phyloP scores from a whole-genome alignment of 2,888 invertebrate species.

The Pheosia tremula region DNA sequence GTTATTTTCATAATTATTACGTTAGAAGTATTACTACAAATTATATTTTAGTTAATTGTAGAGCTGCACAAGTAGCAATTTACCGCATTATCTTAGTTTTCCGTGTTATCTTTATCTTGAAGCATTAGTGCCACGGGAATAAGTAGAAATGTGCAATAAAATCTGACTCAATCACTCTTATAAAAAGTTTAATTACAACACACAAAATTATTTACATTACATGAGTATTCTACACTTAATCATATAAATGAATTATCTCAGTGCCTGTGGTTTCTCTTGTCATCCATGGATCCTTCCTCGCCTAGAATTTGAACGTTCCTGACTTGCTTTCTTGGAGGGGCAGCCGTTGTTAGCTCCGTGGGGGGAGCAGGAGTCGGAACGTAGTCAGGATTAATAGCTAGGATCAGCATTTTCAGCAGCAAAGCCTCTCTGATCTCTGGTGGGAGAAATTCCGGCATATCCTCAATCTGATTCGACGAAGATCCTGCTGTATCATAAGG shows the following conservation, averaged over 20 bases:
- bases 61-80: neutral
- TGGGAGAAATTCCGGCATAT: conserved; percentile 86
- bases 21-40: neutral
- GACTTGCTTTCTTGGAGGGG: conserved; percentile 84
- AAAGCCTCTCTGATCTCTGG: conserved; percentile 89
- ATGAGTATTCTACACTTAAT: conserved; percentile 63
- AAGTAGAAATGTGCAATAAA: conserved; percentile 12
- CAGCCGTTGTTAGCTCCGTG: conserved; percentile 76
- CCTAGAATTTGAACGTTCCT: conserved; percentile 90
- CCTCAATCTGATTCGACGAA: conserved; percentile 74
- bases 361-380: conserved; percentile 71
- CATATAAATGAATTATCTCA: conserved; percentile 55
- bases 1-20: neutral
- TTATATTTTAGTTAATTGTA: neutral
- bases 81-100: neutral
- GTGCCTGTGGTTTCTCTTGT: conserved; percentile 62
- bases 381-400: conserved; percentile 88
- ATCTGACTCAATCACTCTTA: conserved; percentile 38
- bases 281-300: conserved; percentile 82
- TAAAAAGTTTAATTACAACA: conserved; percentile 52
- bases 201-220: conserved; percentile 67
- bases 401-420: conserved; percentile 88
- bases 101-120: too few species aligned
- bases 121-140: neutral
- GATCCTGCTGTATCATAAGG: conserved; percentile 73